Percentiles rank a stretch among this genome's conserved stretches.
These are phyloP conservation scores for Sapayoa aenigma DNA, from an alignment of 2,113 vertebrate genomes.

Conservation along the genomic window DNA sequence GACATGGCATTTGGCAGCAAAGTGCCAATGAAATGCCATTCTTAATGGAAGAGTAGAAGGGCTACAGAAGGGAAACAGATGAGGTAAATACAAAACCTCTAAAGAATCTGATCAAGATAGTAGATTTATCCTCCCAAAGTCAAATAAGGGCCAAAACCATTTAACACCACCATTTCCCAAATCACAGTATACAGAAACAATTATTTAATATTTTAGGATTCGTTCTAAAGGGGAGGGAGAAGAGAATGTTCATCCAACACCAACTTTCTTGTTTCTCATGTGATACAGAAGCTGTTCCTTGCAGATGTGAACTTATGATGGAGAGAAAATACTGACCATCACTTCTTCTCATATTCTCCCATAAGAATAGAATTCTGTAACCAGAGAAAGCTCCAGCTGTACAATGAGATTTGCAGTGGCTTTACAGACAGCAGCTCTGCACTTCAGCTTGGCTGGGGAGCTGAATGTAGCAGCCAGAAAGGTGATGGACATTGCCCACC, in stretches of 20 bases:
- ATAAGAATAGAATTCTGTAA: background rate
- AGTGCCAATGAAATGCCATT: background rate
- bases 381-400: background rate
- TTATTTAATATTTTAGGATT: background rate
- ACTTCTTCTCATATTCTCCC: background rate
- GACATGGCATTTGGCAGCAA: background rate
- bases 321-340: background rate
- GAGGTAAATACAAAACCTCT: background rate
- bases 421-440: background rate
- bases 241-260: background rate
- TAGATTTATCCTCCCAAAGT: background rate
- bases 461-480: background rate
- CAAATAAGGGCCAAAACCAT: background rate
- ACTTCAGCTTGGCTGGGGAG: background rate
- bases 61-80: background rate
- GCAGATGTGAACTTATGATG: background rate
- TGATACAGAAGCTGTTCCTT: background rate
- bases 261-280: background rate
- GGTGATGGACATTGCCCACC: background rate
- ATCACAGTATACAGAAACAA: background rate
- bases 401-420: background rate
- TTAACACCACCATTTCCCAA: background rate
- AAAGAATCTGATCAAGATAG: background rate
- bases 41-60: background rate
- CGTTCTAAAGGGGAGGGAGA: background rate